Conservation (phyloP, 1,140 invertebrate species). For the Hyposmocoma kahamanoa region DNA sequence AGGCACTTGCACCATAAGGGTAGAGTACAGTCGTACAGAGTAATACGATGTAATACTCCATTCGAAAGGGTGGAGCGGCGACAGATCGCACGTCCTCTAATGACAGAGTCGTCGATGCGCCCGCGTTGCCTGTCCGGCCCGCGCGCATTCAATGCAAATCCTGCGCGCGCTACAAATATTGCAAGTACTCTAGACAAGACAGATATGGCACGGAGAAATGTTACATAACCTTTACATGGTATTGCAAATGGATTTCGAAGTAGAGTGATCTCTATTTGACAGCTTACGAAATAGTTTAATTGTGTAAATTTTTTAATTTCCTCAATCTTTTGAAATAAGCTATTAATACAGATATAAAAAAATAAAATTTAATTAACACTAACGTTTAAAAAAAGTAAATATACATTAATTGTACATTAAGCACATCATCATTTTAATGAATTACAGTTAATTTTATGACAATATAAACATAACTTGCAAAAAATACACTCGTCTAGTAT, state of each 20-base stretch:
- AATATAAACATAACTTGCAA: not conserved
- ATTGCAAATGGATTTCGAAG: not conserved
- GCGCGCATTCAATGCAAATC: slow-evolving; percentile 67
- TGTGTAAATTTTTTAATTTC: not conserved
- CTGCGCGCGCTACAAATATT: slow-evolving; percentile 15
- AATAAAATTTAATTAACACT: not conserved
- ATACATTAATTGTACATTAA: not conserved
- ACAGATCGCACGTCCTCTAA: slow-evolving; percentile 58
- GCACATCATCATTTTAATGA: not conserved
- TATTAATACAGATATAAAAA: not conserved
- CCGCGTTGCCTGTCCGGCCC: slow-evolving; percentile 38
- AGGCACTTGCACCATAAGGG: no score
- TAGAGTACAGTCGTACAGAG: no score
- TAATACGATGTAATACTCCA: no score
- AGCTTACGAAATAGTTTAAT: not conserved
- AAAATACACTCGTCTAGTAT: not conserved
- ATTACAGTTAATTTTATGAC: not conserved
- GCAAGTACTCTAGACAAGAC: slow-evolving; percentile 32
- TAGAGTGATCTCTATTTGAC: not conserved
- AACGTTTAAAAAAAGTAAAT: not conserved
- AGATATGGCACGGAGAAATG: slow-evolving; percentile 13
- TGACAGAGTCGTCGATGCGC: slow-evolving; percentile 55
- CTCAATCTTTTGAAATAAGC: not conserved
- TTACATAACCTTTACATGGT: not conserved
- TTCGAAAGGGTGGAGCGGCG: slow-evolving; percentile 51